These are phyloP conservation scores for Sisor rabdophorus DNA, from an alignment of 2,113 vertebrate genomes.

Conservation along the genomic window DNA sequence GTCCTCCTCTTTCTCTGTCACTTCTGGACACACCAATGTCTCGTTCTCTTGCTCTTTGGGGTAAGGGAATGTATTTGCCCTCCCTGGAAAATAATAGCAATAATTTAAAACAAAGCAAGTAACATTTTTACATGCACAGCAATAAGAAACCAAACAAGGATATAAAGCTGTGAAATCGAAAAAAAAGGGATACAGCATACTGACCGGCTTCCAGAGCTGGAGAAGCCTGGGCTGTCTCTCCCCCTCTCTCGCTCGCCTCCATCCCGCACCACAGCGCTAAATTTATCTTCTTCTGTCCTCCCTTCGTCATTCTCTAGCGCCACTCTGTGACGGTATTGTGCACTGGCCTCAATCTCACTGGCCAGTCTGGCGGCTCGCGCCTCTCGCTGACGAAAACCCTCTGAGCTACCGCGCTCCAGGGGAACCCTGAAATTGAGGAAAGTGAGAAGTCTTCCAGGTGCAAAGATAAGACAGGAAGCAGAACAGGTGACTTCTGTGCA, in stretches of 20 bases:
- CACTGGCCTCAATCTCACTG: constrained; percentile 84
- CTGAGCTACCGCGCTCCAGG: constrained; percentile 81
- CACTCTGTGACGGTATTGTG: constrained; percentile 80
- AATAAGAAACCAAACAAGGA: neutral
- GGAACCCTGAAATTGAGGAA: constrained; percentile 69
- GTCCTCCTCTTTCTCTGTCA: constrained; percentile 62
- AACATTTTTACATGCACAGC: neutral
- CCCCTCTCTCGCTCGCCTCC: constrained; percentile 62
- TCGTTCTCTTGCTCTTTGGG: constrained; percentile 82
- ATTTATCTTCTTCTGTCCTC: constrained; percentile 84
- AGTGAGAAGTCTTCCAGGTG: neutral
- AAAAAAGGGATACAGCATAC: neutral
- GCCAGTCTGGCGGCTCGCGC: constrained; percentile 81
- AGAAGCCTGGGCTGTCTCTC: constrained; percentile 66
- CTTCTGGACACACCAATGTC: constrained; percentile 65
- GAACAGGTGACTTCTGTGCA: neutral
- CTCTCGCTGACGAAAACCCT: constrained; percentile 80
- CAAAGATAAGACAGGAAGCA: no score
- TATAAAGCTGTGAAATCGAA: neutral
- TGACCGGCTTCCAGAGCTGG: constrained; percentile 63
- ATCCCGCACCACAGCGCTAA: constrained; percentile 75
- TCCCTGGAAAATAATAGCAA: constrained; percentile 69
- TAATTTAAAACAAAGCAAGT: neutral
- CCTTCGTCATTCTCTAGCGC: constrained; percentile 85
- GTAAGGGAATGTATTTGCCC: constrained; percentile 83